A percentile compares a stretch with the other conserved stretches of the same genome.
phyloP scores from a whole-genome alignment of 2,797 vertebrate species.

The Paedocypris micromegethes region DNA sequence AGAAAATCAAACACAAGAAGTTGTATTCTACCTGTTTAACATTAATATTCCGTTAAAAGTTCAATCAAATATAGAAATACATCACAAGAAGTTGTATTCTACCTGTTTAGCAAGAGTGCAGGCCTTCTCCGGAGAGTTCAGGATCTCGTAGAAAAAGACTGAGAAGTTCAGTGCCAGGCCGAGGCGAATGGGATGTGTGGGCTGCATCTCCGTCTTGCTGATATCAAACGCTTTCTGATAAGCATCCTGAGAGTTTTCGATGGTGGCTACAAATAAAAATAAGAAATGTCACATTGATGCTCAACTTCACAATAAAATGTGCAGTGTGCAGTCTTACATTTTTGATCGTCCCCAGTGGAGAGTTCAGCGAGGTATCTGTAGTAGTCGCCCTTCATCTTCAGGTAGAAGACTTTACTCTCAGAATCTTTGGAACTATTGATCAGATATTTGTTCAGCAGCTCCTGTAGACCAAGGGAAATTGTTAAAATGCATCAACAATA shows the following conservation, averaged over 20 bases:
- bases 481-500: no score
- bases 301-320: no score
- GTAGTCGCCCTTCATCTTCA: slow-evolving; percentile 99
- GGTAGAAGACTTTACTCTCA: slow-evolving; percentile 96
- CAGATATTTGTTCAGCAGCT: slow-evolving; percentile 83
- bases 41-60: slow-evolving; percentile 24
- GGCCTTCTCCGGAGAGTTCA: slow-evolving; percentile 86
- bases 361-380: slow-evolving; percentile 97
- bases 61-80: background rate
- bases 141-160: slow-evolving; percentile 97
- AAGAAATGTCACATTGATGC: background rate
- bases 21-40: slow-evolving; percentile 80
- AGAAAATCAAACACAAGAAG: background rate
- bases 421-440: slow-evolving; percentile 76
- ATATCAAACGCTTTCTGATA: slow-evolving; percentile 84
- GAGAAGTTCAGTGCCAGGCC: slow-evolving; percentile 97
- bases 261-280: slow-evolving; percentile 69
- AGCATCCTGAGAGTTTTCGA: slow-evolving; percentile 80
- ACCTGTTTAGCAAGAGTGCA: slow-evolving; percentile 89
- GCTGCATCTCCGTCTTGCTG: slow-evolving; percentile 84
- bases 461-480: slow-evolving; percentile 63
- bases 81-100: slow-evolving; percentile 44
- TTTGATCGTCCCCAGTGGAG: slow-evolving; percentile 75
- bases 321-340: slow-evolving; percentile 63
- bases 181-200: slow-evolving; percentile 94